Conservation (phyloP, 1,140 invertebrate genomes). For the Spodoptera litura region DNA sequence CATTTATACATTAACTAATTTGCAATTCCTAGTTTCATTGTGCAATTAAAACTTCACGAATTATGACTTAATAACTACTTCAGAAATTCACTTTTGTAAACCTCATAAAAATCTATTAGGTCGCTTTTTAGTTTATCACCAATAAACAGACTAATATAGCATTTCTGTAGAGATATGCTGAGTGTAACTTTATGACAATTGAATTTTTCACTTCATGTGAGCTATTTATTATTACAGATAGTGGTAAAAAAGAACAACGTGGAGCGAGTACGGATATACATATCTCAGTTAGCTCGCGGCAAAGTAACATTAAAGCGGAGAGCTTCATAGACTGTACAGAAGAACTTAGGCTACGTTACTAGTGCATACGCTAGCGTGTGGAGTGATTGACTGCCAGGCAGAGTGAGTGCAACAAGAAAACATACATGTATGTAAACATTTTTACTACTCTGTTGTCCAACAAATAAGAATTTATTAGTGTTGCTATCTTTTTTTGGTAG, state of each 20-base stretch:
- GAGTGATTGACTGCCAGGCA: constrained; percentile 26
- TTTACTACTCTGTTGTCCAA: too few relatives aligned
- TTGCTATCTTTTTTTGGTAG: constrained; percentile 3
- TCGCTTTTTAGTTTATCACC: too few relatives aligned
- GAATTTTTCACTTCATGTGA: neutral
- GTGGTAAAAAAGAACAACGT: constrained; percentile 95
- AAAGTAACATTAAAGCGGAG: constrained; percentile 95
- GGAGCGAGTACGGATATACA: constrained; percentile 94
- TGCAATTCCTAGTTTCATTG: too few relatives aligned
- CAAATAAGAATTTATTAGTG: neutral
- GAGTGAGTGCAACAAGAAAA: neutral
- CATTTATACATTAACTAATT: too few relatives aligned
- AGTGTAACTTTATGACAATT: too few relatives aligned
- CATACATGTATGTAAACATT: too few relatives aligned
- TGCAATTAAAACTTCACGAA: too few relatives aligned
- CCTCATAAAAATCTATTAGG: too few relatives aligned
- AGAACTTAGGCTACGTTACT: constrained; percentile 16
- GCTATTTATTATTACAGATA: constrained; percentile 88
- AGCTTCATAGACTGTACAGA: constrained; percentile 82
- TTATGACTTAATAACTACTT: too few relatives aligned
- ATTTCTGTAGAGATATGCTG: too few relatives aligned
- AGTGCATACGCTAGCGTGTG: constrained; percentile 42
- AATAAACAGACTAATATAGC: too few relatives aligned
- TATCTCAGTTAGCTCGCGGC: constrained; percentile 93
- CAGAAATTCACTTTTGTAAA: too few relatives aligned